Percentiles rank a stretch among this genome's conserved stretches.
Evolutionary conservation across 2,797 vertebrate species (phyloP).

Genomic region (Thunnus albacares): DNA sequence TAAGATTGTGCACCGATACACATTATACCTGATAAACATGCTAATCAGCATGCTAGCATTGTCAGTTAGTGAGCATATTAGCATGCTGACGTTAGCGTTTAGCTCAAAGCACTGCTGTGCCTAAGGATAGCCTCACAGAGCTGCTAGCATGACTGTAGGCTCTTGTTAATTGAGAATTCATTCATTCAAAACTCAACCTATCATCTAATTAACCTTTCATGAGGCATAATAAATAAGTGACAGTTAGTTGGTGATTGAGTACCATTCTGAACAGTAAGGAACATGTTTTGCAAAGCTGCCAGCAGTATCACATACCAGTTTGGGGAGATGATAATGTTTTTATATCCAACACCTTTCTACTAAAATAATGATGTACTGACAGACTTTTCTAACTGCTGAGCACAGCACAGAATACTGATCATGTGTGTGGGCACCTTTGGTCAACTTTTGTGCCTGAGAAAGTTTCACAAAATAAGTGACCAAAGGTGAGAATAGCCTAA

Average conservation of each 20-base stretch:
- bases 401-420: not conserved
- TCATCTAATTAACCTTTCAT: not conserved
- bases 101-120: not conserved
- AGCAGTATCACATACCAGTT: not conserved
- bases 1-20: no score
- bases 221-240: slow-evolving; percentile 1
- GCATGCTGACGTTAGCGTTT: not conserved
- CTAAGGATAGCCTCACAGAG: not conserved
- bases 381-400: not conserved
- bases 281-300: not conserved
- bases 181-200: not conserved
- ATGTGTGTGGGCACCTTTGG: not conserved
- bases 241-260: not conserved
- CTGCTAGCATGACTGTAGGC: not conserved
- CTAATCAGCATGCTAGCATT: no score
- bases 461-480: not conserved
- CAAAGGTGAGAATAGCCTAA: slow-evolving; percentile 41
- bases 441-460: slow-evolving; percentile 18
- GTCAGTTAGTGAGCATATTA: no score
- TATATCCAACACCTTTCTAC: not conserved
- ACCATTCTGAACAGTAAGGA: no score
- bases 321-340: not conserved
- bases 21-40: no score
- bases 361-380: not conserved
- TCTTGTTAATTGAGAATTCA: not conserved